A percentile compares a stretch with the other conserved stretches of the same genome.
Evolutionary conservation across 2,888 invertebrate genomes (phyloP).

Genomic region (Ophraella communa): DNA sequence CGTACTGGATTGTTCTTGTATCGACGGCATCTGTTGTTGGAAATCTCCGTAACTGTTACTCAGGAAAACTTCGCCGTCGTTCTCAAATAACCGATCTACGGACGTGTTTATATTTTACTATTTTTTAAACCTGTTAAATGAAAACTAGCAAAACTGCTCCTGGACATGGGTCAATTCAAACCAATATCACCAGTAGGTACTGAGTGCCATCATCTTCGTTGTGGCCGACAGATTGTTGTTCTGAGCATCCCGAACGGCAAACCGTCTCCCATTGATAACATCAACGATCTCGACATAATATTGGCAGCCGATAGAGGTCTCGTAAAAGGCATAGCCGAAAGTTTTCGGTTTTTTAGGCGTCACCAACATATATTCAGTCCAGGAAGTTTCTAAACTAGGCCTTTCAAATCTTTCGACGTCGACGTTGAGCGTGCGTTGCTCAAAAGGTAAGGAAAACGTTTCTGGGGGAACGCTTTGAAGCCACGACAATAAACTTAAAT

Average conservation of each 20-base stretch:
- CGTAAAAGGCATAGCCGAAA: constrained; percentile 91
- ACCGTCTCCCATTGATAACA: constrained; percentile 72
- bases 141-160: constrained; percentile 87
- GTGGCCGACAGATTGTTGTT: constrained; percentile 28
- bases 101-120: constrained; percentile 86
- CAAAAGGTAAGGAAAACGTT: constrained; percentile 93
- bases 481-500: constrained; percentile 92
- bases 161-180: constrained; percentile 70
- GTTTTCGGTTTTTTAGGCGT: constrained; percentile 95
- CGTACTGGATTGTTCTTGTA: constrained; percentile 63
- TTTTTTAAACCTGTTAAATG: constrained; percentile 80
- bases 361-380: constrained; percentile 96
- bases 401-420: constrained; percentile 88
- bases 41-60: constrained; percentile 75
- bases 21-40: constrained; percentile 65
- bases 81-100: constrained; percentile 87
- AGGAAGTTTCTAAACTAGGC: constrained; percentile 91
- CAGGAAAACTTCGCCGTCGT: constrained; percentile 74
- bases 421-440: constrained; percentile 85
- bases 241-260: constrained; percentile 60
- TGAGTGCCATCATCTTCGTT: constrained; percentile 72
- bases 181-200: constrained; percentile 73
- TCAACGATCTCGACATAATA: constrained; percentile 86
- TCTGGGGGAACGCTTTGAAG: constrained; percentile 91
- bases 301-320: constrained; percentile 89